Conservation (phyloP, 2,888 invertebrate genomes). For the Ichneumoninae sp. region DNA sequence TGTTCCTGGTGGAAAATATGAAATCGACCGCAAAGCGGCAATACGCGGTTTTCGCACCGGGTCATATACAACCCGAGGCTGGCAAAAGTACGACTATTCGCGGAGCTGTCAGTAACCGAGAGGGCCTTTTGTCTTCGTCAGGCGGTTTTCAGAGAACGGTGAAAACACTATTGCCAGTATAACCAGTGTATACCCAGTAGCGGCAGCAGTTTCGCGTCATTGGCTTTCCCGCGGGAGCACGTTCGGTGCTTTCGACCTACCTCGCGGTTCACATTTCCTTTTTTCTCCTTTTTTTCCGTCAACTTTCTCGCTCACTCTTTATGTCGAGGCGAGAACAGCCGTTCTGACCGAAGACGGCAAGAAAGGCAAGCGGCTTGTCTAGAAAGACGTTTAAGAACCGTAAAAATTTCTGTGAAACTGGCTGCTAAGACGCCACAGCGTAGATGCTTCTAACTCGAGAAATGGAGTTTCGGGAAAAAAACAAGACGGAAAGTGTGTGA, state of each 20-base stretch:
- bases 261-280: constrained; percentile 14
- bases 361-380: constrained; percentile 46
- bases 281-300: constrained; percentile 2
- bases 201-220: constrained; percentile 49
- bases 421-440: constrained; percentile 3
- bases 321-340: constrained; percentile 17
- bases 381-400: constrained; percentile 57
- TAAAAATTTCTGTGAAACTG: constrained; percentile 54
- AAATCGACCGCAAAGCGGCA: constrained; percentile 8
- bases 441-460: constrained; percentile 33
- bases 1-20: neutral
- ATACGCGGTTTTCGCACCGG: constrained; percentile 8
- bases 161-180: constrained; percentile 19
- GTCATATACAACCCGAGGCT: neutral
- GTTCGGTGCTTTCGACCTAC: constrained; percentile 40
- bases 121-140: constrained; percentile 46
- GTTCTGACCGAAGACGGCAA: constrained; percentile 27
- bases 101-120: constrained; percentile 27
- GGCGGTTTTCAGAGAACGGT: neutral
- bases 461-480: constrained; percentile 47
- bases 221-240: constrained; percentile 41
- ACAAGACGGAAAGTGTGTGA: constrained; percentile 9
- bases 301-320: constrained; percentile 26
- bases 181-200: constrained; percentile 2
- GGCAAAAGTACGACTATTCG: constrained; percentile 25